phyloP scores from a whole-genome alignment of 2,797 vertebrate species.

The Rhyacichthys aspro region DNA sequence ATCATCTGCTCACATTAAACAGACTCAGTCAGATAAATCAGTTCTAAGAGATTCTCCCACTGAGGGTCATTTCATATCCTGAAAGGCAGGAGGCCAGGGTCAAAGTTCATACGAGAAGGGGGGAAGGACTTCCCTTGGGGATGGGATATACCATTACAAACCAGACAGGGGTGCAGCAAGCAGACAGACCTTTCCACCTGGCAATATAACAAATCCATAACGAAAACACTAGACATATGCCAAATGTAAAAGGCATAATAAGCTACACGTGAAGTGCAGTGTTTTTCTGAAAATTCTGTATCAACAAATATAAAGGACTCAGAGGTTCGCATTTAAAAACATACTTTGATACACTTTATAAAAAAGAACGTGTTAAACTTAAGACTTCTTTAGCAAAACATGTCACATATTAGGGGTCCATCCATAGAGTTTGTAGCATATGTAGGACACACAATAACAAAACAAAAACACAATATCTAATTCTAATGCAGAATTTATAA shows the following conservation, averaged over 20 bases:
- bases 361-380: too few species aligned
- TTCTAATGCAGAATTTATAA: too few species aligned
- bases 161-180: slow-evolving; percentile 75
- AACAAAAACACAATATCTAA: too few species aligned
- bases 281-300: background rate
- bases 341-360: too few species aligned
- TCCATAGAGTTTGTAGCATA: too few species aligned
- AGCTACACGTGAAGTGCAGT: background rate
- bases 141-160: slow-evolving; percentile 66
- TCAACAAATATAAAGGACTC: background rate
- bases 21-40: slow-evolving; percentile 39
- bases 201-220: slow-evolving; percentile 58
- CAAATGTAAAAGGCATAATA: background rate
- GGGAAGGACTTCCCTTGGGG: slow-evolving; percentile 64
- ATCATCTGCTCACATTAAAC: slow-evolving; percentile 47
- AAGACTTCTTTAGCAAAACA: too few species aligned
- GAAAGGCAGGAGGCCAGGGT: slow-evolving; percentile 75
- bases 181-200: slow-evolving; percentile 58
- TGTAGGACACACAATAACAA: too few species aligned
- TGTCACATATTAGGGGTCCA: too few species aligned
- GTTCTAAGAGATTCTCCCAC: slow-evolving; percentile 57
- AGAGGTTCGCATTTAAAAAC: too few species aligned
- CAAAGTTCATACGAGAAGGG: slow-evolving; percentile 76
- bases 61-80: slow-evolving; percentile 73
- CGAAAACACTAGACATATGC: slow-evolving; percentile 22